Conservation (phyloP, 2,888 invertebrate genomes). For the Linnaemya vulpina region DNA sequence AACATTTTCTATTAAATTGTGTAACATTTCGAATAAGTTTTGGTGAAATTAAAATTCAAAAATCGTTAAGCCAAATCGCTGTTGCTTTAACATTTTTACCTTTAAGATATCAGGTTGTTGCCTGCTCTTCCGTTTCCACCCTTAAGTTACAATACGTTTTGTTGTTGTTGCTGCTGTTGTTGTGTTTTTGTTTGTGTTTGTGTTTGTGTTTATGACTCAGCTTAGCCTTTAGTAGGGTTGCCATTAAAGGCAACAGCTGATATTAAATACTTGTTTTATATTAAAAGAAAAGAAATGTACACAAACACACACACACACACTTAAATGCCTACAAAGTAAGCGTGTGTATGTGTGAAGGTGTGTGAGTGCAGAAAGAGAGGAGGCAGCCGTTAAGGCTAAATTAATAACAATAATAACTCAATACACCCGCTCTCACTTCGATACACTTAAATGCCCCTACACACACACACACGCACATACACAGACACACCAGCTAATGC, state of each 20-base stretch:
- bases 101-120: not conserved
- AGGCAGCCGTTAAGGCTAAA: not conserved
- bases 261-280: slow-evolving; percentile 40
- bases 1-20: not conserved
- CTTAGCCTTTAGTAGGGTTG: slow-evolving; percentile 55
- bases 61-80: not conserved
- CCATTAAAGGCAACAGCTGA: slow-evolving; percentile 63
- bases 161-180: slow-evolving; percentile 5
- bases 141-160: not conserved
- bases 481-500: not conserved
- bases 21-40: not conserved
- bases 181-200: slow-evolving; percentile 16
- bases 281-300: not conserved
- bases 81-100: slow-evolving; percentile 8
- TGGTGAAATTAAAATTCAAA: not conserved
- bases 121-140: slow-evolving; percentile 20
- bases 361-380: not conserved
- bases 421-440: not conserved
- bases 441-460: not conserved
- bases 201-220: slow-evolving; percentile 58
- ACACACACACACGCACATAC: not conserved
- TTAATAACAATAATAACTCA: slow-evolving; percentile 14
- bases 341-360: no score
- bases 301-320: not conserved
- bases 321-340: not conserved